phyloP scores from a whole-genome alignment of 2,113 vertebrate genomes.

The Carassius gibelio region DNA sequence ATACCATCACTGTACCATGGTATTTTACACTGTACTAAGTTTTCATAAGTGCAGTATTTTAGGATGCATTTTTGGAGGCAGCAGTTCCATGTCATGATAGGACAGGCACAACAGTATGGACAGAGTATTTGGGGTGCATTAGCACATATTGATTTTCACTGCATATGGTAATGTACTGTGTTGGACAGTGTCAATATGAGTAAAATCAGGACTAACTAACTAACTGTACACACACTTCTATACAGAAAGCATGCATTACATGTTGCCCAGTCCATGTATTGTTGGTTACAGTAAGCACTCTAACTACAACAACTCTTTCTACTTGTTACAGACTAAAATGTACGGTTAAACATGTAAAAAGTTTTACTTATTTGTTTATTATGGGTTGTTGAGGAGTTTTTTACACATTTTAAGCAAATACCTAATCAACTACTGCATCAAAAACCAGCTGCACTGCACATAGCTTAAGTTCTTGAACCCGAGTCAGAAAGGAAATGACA shows the following conservation, averaged over 20 bases:
- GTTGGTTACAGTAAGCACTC: too few species aligned
- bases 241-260: not conserved
- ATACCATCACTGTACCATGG: not conserved
- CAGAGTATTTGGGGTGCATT: slow-evolving; percentile 1
- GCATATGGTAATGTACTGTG: slow-evolving; percentile 4
- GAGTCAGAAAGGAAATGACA: not conserved
- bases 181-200: not conserved
- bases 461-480: not conserved
- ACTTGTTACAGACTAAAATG: not conserved
- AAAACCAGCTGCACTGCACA: not conserved
- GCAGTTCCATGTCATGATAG: not conserved
- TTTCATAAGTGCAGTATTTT: not conserved
- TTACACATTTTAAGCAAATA: not conserved
- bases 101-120: not conserved
- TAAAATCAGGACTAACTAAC: slow-evolving; percentile 2
- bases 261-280: not conserved
- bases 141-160: slow-evolving; percentile 15
- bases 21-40: not conserved
- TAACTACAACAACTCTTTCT: not conserved
- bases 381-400: not conserved
- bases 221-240: not conserved
- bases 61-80: not conserved
- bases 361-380: not conserved
- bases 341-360: too few species aligned
- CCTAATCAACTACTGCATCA: not conserved